Evolutionary conservation across 1,140 invertebrate genomes (phyloP).

Genomic region (Drosophila bipectinata): DNA sequence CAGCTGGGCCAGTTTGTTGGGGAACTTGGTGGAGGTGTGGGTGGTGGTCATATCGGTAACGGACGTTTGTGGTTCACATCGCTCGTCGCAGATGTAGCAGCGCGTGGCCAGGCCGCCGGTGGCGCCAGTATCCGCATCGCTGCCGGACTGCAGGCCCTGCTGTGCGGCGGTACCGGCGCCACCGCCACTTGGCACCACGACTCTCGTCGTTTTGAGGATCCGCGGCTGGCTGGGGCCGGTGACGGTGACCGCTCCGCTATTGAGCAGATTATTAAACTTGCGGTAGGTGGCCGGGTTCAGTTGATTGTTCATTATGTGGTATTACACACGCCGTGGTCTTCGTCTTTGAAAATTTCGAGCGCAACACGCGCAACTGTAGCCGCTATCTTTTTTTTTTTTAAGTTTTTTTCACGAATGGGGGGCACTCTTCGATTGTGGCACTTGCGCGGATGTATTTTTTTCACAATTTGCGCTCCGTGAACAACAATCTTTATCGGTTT

Average conservation of each 20-base stretch:
- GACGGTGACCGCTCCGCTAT: slow-evolving; percentile 82
- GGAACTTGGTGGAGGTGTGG: slow-evolving; percentile 79
- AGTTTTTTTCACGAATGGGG: slow-evolving; percentile 28
- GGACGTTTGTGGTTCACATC: slow-evolving; percentile 57
- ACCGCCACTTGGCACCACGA: slow-evolving; percentile 45
- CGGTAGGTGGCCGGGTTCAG: slow-evolving; percentile 78
- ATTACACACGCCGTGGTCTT: slow-evolving; percentile 36
- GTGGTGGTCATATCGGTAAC: slow-evolving; percentile 77
- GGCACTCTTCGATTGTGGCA: slow-evolving; percentile 10
- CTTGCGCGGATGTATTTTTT: slow-evolving; percentile 23
- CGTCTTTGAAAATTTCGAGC: slow-evolving; percentile 35
- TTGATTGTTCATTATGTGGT: slow-evolving; percentile 75
- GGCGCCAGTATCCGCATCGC: slow-evolving; percentile 42
- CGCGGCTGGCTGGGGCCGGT: slow-evolving; percentile 80
- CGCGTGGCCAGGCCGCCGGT: slow-evolving; percentile 43
- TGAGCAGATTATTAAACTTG: slow-evolving; percentile 83
- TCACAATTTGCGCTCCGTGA: slow-evolving; percentile 36
- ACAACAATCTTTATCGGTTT: slow-evolving; percentile 56
- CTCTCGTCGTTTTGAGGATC: slow-evolving; percentile 72
- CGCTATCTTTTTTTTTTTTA: slow-evolving; percentile 29
- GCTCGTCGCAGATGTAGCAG: slow-evolving; percentile 82
- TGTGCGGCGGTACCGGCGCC: slow-evolving; percentile 17
- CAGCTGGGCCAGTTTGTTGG: slow-evolving; percentile 81
- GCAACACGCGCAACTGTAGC: slow-evolving; percentile 61
- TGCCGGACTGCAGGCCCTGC: slow-evolving; percentile 41